A percentile compares a stretch with the other conserved stretches of the same genome.
phyloP scores from a whole-genome alignment of 2,888 invertebrate species.

The Choreutis nemorana region DNA sequence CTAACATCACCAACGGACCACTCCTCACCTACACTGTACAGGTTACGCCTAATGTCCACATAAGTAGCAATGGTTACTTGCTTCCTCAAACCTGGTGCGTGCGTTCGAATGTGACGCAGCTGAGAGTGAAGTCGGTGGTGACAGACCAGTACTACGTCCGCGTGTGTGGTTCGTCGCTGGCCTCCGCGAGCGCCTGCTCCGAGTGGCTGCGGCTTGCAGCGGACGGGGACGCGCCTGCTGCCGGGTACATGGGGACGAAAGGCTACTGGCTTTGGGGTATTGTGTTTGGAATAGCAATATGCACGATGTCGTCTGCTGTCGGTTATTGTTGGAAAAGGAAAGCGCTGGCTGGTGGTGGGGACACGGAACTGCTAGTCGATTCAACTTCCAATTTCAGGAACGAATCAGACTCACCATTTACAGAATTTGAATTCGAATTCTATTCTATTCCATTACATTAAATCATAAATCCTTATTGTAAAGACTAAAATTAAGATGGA shows the following conservation, averaged over 20 bases:
- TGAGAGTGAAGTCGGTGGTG: slow-evolving; percentile 16
- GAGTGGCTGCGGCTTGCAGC: slow-evolving; percentile 15
- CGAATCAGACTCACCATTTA: slow-evolving; percentile 33
- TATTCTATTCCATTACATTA: slow-evolving; percentile 21
- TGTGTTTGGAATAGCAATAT: slow-evolving; percentile 28
- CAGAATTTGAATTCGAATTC: slow-evolving; percentile 28
- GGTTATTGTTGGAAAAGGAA: slow-evolving; percentile 21
- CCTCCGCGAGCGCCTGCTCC: slow-evolving; percentile 22
- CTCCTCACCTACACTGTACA: slow-evolving; percentile 41
- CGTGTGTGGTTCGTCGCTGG: slow-evolving; percentile 27
- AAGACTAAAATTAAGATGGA: too few relatives aligned
- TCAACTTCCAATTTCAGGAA: slow-evolving; percentile 18
- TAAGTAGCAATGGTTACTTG: slow-evolving; percentile 18
- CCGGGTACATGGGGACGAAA: slow-evolving; percentile 9
- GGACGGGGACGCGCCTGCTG: too few relatives aligned
- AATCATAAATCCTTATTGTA: too few relatives aligned
- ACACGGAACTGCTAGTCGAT: slow-evolving; percentile 35
- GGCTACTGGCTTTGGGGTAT: slow-evolving; percentile 28
- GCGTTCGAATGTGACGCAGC: slow-evolving; percentile 17
- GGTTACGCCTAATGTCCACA: slow-evolving; percentile 26
- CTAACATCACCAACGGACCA: slow-evolving; percentile 39
- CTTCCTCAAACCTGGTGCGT: slow-evolving; percentile 36
- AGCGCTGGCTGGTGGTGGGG: too few relatives aligned
- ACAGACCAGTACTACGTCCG: slow-evolving; percentile 23
- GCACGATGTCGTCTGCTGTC: slow-evolving; percentile 20